phyloP scores from a whole-genome alignment of 2,888 invertebrate species.

The Ephialtes manifestator region DNA sequence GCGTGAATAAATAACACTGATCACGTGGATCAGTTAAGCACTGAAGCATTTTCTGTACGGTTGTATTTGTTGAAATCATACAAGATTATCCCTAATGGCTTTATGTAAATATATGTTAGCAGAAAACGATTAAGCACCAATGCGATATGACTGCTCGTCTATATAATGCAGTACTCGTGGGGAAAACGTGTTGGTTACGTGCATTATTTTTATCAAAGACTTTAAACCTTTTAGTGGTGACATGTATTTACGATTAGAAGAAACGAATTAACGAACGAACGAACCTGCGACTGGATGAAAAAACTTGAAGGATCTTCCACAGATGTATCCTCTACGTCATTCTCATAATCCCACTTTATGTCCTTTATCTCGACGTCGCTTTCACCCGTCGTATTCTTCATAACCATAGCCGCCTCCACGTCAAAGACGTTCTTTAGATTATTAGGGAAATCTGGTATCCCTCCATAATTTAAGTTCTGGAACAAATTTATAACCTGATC shows the following conservation, averaged over 20 bases:
- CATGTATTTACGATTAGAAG: not conserved
- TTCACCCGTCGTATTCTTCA: slow-evolving; percentile 35
- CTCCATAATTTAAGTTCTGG: slow-evolving; percentile 48
- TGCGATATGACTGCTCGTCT: not conserved
- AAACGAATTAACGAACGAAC: too few relatives aligned
- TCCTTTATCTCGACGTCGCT: slow-evolving; percentile 38
- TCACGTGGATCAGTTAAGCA: not conserved
- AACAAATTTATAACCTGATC: slow-evolving; percentile 35
- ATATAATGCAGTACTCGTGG: not conserved
- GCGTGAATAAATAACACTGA: not conserved
- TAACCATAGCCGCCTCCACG: slow-evolving; percentile 36
- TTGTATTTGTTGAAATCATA: not conserved
- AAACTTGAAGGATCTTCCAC: slow-evolving; percentile 12
- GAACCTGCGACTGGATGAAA: slow-evolving; percentile 34
- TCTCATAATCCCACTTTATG: slow-evolving; percentile 56
- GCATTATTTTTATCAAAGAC: not conserved
- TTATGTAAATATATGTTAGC: not conserved
- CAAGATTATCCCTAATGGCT: not conserved
- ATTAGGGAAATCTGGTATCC: slow-evolving; percentile 43
- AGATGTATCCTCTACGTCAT: slow-evolving; percentile 19
- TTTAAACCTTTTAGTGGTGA: not conserved
- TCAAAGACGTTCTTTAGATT: slow-evolving; percentile 47
- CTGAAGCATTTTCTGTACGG: not conserved
- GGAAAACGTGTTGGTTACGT: not conserved
- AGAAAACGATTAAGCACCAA: not conserved